These are phyloP conservation scores for Medauroidea extradentata DNA, from an alignment of 1,140 invertebrate species.

Conservation along the genomic window DNA sequence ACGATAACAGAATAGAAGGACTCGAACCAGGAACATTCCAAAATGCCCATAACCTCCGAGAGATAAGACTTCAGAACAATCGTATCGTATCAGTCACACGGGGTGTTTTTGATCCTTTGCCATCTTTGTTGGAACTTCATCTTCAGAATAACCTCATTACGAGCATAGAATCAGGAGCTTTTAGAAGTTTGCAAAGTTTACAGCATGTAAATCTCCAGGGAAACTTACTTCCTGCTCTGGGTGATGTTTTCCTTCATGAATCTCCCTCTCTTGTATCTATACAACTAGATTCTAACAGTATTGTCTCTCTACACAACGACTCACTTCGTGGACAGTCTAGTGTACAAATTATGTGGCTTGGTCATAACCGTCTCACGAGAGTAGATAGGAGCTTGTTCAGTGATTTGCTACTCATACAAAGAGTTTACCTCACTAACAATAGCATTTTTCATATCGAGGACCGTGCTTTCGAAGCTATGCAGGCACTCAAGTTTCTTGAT, in stretches of 20 bases:
- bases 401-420: constrained; percentile 67
- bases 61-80: constrained; percentile 86
- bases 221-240: constrained; percentile 69
- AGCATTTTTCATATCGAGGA: constrained; percentile 74
- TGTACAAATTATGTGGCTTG: constrained; percentile 81
- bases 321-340: constrained; percentile 72
- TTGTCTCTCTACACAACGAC: constrained; percentile 70
- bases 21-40: constrained; percentile 75
- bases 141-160: constrained; percentile 82
- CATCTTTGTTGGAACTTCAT: constrained; percentile 75
- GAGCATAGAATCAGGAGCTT: constrained; percentile 74
- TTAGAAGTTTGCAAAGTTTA: constrained; percentile 75
- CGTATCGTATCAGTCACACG: constrained; percentile 65
- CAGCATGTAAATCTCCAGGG: constrained; percentile 85
- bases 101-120: constrained; percentile 75
- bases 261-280: constrained; percentile 74
- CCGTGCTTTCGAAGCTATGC: constrained; percentile 69
- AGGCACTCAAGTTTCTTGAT: constrained; percentile 70
- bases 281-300: constrained; percentile 77
- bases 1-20: constrained; percentile 82
- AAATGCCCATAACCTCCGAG: constrained; percentile 64
- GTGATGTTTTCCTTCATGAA: constrained; percentile 73
- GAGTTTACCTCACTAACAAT: constrained; percentile 80
- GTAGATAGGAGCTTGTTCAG: constrained; percentile 67
- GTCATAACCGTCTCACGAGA: constrained; percentile 72